Conservation (phyloP, 1,140 invertebrate species). For the Calliphora vicina region DNA sequence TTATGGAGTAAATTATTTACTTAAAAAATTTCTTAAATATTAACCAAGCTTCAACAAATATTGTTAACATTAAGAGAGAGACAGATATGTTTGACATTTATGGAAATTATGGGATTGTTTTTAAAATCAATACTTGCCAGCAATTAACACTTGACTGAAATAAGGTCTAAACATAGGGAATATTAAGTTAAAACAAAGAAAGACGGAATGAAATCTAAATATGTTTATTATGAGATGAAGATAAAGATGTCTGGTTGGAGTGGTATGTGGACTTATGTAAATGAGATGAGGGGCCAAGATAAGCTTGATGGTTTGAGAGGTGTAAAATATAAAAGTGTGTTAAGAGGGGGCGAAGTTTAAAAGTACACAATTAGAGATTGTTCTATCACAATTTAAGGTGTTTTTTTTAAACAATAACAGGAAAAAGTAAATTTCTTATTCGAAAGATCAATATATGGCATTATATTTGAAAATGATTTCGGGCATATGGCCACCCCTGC, state of each 20-base stretch:
- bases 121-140: not conserved
- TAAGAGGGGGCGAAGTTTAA: no score
- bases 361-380: no score
- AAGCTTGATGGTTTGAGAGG: not conserved
- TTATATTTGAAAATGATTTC: no score
- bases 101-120: conserved; percentile 15
- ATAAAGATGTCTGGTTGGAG: not conserved
- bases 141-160: conserved; percentile 33
- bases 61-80: not conserved
- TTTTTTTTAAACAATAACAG: no score
- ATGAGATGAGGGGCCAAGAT: not conserved
- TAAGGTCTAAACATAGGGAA: no score
- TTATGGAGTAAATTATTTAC: conserved; percentile 19
- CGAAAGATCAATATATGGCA: no score
- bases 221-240: not conserved
- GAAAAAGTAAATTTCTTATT: no score
- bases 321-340: not conserved
- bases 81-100: not conserved
- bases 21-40: not conserved
- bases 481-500: no score
- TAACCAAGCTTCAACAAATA: no score
- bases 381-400: no score
- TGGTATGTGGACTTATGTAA: not conserved
- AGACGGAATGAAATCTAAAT: not conserved
- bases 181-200: not conserved